Evolutionary conservation across 2,888 invertebrate species (phyloP), one percentile per base, ranked within the genome.

Genomic region (Cephalotes varians): DNA sequence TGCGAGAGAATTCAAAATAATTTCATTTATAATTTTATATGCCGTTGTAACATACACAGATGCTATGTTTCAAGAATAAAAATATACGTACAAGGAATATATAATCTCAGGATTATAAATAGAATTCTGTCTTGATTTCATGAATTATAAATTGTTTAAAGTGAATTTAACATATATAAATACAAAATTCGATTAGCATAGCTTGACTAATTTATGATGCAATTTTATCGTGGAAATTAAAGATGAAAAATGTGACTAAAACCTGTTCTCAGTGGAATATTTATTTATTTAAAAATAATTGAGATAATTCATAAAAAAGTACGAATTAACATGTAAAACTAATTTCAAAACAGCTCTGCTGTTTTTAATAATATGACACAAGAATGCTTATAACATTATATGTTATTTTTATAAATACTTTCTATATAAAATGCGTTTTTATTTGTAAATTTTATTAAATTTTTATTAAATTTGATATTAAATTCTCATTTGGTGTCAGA

Each of bases 291-390:
- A 62, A 25, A 54, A 56, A 56, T 28, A 40, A 64, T 40, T 3
- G 6, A 40, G 5, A 60, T 60, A n/a, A 37, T 62, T 21, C 15
- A 21, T 64, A 40, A 62, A 64, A 40, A 37, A 60, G 25, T 47
- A 28, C 1, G 2, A 0, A 47, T 67, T 28, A 12, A 18, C 25
- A 18, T 31, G 10, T 31, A 31, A 67, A 34, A 34, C 15, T 69
- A 69, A 4, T 69, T 69, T 9, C 21, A 34, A 51, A 47, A 51
- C 21, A 49, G 7, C 1, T 18, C n/a, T n/a, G n/a, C n/a, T n/a
- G n/a, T 69, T 49, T 69, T 69, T 34, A 67, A 67, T 28, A 44
- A 28, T 25, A 12, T n/a, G n/a, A n/a, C n/a, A 40, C 25, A 64
- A 21, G 15, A 34, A 34, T 12, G 7, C 5, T 15, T 7, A 21